Base-by-base conservation (phyloP, 2,888 invertebrate genomes). In the Celastrina argiolus region DNA sequence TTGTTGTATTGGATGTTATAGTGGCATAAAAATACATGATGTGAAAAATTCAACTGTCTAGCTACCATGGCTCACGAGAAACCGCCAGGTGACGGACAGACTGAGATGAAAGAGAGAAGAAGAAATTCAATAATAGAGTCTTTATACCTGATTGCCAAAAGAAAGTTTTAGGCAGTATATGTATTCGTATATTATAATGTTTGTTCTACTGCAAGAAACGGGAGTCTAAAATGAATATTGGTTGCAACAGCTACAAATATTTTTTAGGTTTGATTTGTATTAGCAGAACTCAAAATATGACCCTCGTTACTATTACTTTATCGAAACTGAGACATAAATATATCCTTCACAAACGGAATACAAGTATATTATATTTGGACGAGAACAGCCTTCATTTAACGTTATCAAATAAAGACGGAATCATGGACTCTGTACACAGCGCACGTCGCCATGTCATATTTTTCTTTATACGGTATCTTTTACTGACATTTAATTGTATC, bases 351-450 rank as follows among this genome's bases (percentile, higher is more conserved):
- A 61, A 39, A 61, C 61, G 36, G 36, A 39, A 36, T 31, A 14
- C 8, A 12, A n/a, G n/a, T n/a, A 14, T 31, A 58, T 61, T 39
- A 3, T 61, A 61, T 61, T 36, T 56, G 31, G 18, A 36, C 61
- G 39, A 61, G 39, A 61, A 26, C 39, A 22, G 22, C 61, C 18
- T 39, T 39, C 61, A 39, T 61, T 61, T 61, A 39, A 22, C 14
- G 6, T 61, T 61, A 61, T 61, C 39, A 61, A 61, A 61, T 61
- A 61, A 61, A 61, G 36, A 56, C 8, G 58, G 58, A 61, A 61
- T 61, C 39, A 61, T 61, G 61, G 61, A 61, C 39, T 61, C 61
- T 39, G 61, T 36, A 61, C 61, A 8, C 61, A 10, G 18, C 5
- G 18, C 61, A 61, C 61, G 61, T 61, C 34, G 18, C 2, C 36